phyloP scores from a whole-genome alignment of 2,113 vertebrate species.

The Chiloscyllium plagiosum region DNA sequence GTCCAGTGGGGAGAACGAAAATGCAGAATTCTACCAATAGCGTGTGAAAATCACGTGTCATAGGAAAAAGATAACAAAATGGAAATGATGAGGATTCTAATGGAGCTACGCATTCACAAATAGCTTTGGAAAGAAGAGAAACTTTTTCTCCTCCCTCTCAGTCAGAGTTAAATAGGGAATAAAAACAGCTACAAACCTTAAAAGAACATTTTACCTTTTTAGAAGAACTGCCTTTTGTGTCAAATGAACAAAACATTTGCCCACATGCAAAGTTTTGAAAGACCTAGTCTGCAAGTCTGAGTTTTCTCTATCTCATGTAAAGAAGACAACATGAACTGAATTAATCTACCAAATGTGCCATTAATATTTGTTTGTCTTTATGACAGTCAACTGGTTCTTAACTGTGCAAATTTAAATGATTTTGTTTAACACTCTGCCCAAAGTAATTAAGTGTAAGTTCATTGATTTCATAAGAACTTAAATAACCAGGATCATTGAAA shows the following conservation, averaged over 20 bases:
- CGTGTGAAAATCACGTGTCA: background rate
- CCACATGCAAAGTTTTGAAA: background rate
- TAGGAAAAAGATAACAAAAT: background rate
- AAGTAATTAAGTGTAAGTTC: background rate
- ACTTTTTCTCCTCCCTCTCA: background rate
- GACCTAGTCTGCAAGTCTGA: background rate
- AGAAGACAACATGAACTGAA: background rate
- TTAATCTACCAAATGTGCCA: background rate
- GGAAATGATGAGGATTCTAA: background rate
- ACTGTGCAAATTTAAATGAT: background rate
- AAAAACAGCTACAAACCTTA: background rate
- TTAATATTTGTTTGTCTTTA: background rate
- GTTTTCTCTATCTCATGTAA: background rate
- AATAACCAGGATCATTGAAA: background rate
- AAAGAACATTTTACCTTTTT: background rate
- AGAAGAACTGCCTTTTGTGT: background rate
- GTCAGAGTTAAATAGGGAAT: background rate
- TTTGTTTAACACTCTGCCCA: background rate
- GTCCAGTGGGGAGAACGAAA: background rate
- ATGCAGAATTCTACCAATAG: background rate
- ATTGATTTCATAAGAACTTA: background rate
- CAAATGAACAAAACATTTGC: background rate
- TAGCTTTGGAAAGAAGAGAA: background rate
- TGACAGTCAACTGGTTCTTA: background rate
- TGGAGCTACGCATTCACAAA: background rate